phyloP scores from a whole-genome alignment of 2,888 invertebrate genomes.

The Metalampra italica region DNA sequence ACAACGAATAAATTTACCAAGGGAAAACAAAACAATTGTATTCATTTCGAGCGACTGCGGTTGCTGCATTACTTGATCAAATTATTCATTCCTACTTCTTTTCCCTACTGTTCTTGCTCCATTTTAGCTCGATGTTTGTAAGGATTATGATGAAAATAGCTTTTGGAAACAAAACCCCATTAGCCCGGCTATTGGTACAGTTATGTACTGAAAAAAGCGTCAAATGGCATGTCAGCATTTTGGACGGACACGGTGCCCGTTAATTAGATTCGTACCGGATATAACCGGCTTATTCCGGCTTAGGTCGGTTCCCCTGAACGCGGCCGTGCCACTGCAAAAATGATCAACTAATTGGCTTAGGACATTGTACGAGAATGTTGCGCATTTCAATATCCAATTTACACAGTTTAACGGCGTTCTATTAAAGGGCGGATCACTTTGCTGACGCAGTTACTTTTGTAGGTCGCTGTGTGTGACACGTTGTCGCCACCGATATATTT shows the following conservation, averaged over 20 bases:
- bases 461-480: not conserved
- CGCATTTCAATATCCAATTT: constrained; percentile 70
- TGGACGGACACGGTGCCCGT: constrained; percentile 66
- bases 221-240: constrained; percentile 69
- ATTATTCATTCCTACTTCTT: constrained; percentile 58
- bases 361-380: constrained; percentile 54
- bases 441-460: not conserved
- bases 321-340: constrained; percentile 67
- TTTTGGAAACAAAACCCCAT: constrained; percentile 55
- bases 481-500: not conserved
- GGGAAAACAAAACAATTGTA: constrained; percentile 74
- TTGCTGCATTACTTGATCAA: constrained; percentile 68
- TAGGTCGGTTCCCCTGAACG: constrained; percentile 56
- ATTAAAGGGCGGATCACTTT: constrained; percentile 39
- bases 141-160: constrained; percentile 22
- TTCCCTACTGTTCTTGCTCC: constrained; percentile 31
- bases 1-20: constrained; percentile 72
- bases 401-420: constrained; percentile 51
- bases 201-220: constrained; percentile 52
- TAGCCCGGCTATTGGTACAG: constrained; percentile 50
- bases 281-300: constrained; percentile 75
- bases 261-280: constrained; percentile 74
- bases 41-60: constrained; percentile 69
- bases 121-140: constrained; percentile 15
- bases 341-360: constrained; percentile 77